A percentile compares a stretch with the other conserved stretches of the same genome.
phyloP scores from a whole-genome alignment of 2,113 vertebrate species.

The Hippocampus comes region DNA sequence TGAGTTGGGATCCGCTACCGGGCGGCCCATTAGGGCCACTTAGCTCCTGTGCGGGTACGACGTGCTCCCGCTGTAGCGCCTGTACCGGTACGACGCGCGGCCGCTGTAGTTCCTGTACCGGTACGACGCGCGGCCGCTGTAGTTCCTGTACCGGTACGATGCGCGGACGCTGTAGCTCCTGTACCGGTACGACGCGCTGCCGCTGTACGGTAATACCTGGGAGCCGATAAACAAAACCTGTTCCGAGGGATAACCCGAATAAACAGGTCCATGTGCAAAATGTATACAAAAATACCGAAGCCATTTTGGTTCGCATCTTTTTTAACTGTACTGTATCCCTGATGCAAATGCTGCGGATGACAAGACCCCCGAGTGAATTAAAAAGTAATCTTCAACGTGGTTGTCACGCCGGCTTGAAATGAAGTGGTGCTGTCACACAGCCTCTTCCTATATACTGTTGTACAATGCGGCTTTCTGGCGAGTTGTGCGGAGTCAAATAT shows the following conservation, averaged over 20 bases:
- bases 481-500: conserved; percentile 61
- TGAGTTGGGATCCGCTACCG: conserved; percentile 54
- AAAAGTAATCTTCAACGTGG: not conserved
- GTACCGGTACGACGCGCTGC: conserved; percentile 54
- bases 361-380: not conserved
- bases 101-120: conserved; percentile 10
- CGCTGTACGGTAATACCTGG: conserved; percentile 62
- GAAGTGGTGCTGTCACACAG: conserved; percentile 23
- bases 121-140: too few relatives aligned
- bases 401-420: conserved; percentile 24
- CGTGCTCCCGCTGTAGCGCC: conserved; percentile 15
- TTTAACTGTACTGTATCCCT: conserved; percentile 16
- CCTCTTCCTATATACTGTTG: conserved; percentile 41
- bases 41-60: conserved; percentile 28
- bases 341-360: conserved; percentile 13
- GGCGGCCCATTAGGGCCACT: conserved; percentile 56
- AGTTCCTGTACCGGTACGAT: conserved; percentile 33
- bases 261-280: conserved; percentile 61
- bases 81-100: not conserved
- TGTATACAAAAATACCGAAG: conserved; percentile 35
- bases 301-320: conserved; percentile 29
- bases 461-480: conserved; percentile 48
- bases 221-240: conserved; percentile 70
- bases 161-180: conserved; percentile 19
- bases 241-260: conserved; percentile 46